These are phyloP conservation scores for Himalopsyche kuldschensis DNA, from an alignment of 2,888 invertebrate species.

Conservation along the genomic window DNA sequence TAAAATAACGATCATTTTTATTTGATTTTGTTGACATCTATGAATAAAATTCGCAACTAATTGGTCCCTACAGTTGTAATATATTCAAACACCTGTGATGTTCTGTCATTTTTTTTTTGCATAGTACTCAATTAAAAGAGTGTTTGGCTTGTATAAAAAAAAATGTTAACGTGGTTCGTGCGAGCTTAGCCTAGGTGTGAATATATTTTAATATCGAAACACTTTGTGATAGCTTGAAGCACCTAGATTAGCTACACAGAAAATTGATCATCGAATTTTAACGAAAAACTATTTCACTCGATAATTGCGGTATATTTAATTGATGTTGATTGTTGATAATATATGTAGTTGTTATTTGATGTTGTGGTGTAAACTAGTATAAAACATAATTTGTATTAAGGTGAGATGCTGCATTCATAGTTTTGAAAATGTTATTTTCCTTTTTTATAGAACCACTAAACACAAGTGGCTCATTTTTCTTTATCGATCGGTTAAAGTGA, in stretches of 20 bases:
- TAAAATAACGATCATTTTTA: too few relatives aligned
- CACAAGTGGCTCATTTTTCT: not conserved
- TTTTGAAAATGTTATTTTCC: not conserved
- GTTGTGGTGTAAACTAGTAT: conserved; percentile 58
- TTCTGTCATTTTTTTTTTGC: too few relatives aligned
- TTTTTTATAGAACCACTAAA: not conserved
- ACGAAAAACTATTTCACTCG: conserved; percentile 11
- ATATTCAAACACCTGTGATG: too few relatives aligned
- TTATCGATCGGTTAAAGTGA: not conserved
- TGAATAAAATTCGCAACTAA: too few relatives aligned
- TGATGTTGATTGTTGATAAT: conserved; percentile 64
- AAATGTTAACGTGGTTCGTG: not conserved
- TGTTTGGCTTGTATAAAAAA: too few relatives aligned
- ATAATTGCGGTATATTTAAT: conserved; percentile 52
- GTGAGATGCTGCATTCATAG: conserved; percentile 26
- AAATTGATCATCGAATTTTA: conserved; percentile 39
- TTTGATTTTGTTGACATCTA: too few relatives aligned
- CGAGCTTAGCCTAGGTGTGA: conserved; percentile 17
- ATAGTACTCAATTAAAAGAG: too few relatives aligned
- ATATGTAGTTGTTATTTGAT: conserved; percentile 62
- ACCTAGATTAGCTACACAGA: conserved; percentile 33
- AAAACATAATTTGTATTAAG: conserved; percentile 12
- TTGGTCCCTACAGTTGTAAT: too few relatives aligned
- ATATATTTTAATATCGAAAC: conserved; percentile 32
- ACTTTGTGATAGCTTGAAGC: conserved; percentile 39